phyloP scores from a whole-genome alignment of 2,113 vertebrate genomes.

The Anthoscopus minutus region DNA sequence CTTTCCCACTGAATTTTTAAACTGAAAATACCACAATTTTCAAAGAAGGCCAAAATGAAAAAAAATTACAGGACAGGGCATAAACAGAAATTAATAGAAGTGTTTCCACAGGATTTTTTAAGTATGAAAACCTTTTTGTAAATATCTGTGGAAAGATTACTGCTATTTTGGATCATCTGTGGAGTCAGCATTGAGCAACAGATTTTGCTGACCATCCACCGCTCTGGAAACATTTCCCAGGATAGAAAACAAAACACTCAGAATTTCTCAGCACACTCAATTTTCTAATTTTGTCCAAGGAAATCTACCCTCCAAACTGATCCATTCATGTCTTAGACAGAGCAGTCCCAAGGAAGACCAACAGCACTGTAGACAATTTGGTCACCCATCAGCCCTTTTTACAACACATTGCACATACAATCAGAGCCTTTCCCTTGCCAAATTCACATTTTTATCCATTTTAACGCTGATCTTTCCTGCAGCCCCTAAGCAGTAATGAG shows the following conservation, averaged over 20 bases:
- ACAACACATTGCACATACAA: too few species aligned
- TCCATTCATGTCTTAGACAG: background rate
- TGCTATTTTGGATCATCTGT: conserved; percentile 2
- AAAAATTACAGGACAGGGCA: background rate
- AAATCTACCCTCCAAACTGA: background rate
- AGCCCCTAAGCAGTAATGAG: background rate
- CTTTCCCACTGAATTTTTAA: background rate
- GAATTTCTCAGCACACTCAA: background rate
- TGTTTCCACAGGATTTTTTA: background rate
- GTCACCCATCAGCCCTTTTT: background rate
- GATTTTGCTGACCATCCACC: background rate
- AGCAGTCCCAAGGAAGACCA: background rate
- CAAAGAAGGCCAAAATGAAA: background rate
- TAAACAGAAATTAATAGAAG: background rate
- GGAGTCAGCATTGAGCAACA: background rate
- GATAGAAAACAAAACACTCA: background rate
- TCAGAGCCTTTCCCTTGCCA: background rate
- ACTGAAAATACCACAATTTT: background rate
- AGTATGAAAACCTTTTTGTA: background rate
- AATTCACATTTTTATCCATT: background rate
- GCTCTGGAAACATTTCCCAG: background rate
- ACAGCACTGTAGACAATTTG: background rate
- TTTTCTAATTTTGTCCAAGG: background rate
- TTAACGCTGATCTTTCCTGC: background rate
- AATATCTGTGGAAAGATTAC: background rate